Conservation (phyloP, 1,140 invertebrate species). For the Drosophila bocqueti region DNA sequence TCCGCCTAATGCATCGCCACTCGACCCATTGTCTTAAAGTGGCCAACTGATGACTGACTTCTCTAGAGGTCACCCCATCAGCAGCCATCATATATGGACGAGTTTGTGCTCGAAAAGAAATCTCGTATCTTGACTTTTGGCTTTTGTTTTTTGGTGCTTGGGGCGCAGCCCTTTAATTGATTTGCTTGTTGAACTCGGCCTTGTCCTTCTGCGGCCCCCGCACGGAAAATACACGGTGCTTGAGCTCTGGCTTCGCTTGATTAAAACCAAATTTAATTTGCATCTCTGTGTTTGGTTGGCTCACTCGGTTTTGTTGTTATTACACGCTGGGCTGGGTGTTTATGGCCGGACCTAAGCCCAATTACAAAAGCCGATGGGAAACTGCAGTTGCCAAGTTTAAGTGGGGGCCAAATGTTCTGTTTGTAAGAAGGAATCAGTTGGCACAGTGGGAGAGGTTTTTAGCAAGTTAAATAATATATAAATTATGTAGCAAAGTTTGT, state of each 20-base stretch:
- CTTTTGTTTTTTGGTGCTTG: conserved; percentile 28
- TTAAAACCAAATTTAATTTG: conserved; percentile 81
- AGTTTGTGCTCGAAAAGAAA: neutral
- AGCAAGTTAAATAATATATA: neutral
- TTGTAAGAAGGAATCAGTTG: neutral
- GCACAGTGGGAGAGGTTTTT: conserved; percentile 38
- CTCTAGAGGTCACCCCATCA: conserved; percentile 57
- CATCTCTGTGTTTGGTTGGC: conserved; percentile 41
- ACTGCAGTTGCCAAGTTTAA: conserved; percentile 36
- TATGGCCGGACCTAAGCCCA: conserved; percentile 60
- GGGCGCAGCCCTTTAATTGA: conserved; percentile 77
- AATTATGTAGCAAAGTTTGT: neutral
- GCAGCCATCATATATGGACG: conserved; percentile 18
- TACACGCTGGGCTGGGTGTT: conserved; percentile 20
- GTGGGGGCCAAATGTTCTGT: conserved; percentile 13
- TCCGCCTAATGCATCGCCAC: conserved; percentile 38
- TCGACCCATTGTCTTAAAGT: conserved; percentile 41
- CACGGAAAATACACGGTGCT: conserved; percentile 34
- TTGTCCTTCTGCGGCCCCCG: conserved; percentile 46
- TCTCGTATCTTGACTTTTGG: conserved; percentile 14
- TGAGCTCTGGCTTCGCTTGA: conserved; percentile 46
- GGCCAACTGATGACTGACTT: conserved; percentile 46
- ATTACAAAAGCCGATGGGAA: conserved; percentile 52
- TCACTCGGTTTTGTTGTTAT: conserved; percentile 43
- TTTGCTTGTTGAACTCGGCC: conserved; percentile 59